Percentiles rank a stretch among this genome's conserved stretches.
Conservation (phyloP, 2,888 invertebrate genomes). For the Dermolepida albohirtum region DNA sequence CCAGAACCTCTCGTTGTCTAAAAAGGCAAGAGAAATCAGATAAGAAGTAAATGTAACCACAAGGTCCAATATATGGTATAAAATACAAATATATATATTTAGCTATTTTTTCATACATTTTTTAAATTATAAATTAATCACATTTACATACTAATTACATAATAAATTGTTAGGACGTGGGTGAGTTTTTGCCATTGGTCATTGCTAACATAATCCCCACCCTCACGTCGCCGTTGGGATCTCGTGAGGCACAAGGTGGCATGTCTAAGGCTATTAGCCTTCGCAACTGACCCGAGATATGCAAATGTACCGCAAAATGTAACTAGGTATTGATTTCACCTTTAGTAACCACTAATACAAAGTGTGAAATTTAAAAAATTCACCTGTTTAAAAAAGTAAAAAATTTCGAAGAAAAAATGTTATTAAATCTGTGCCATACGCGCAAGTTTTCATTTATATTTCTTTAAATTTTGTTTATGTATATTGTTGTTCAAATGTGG, state of each 20-base stretch:
- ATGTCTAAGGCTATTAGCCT: conserved; percentile 59
- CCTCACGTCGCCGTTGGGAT: conserved; percentile 39
- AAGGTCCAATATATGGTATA: too few species aligned
- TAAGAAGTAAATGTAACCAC: too few species aligned
- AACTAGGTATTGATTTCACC: conserved; percentile 50
- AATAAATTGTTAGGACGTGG: conserved; percentile 58
- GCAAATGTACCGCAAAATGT: conserved; percentile 55
- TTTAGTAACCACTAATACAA: conserved; percentile 19
- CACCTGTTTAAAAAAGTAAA: too few species aligned
- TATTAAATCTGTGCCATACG: too few species aligned
- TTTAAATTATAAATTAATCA: conserved; percentile 55
- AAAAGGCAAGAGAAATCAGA: too few species aligned
- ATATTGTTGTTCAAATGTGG: too few species aligned
- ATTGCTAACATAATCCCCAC: not conserved
- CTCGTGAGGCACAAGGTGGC: conserved; percentile 57
- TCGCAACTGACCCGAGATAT: conserved; percentile 59
- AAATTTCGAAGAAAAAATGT: too few species aligned
- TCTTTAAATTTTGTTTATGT: too few species aligned
- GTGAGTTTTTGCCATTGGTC: conserved; percentile 56
- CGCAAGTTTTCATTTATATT: too few species aligned
- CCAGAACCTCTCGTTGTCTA: too few species aligned
- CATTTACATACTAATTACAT: conserved; percentile 59
- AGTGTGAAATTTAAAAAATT: too few species aligned
- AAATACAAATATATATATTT: too few species aligned
- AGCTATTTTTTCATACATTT: conserved; percentile 1